Evolutionary conservation across 1,140 invertebrate genomes (phyloP).

Genomic region (Parasteatoda tepidariorum): DNA sequence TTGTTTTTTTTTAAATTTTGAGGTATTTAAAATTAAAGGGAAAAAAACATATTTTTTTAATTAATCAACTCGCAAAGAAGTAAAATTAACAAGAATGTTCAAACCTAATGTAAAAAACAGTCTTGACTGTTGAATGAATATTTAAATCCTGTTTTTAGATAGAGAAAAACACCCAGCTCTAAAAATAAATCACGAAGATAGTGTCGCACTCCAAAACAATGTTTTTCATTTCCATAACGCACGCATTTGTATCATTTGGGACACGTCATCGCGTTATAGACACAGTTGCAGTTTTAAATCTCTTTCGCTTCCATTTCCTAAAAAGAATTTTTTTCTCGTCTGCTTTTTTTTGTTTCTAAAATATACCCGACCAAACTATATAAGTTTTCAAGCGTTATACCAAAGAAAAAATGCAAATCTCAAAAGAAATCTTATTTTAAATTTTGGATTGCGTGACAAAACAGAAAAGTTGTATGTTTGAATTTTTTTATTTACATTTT

Average conservation of each 20-base stretch:
- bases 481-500: no score
- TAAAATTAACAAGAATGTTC: no score
- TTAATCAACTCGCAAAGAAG: no score
- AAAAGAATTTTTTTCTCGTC: neutral
- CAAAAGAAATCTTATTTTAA: neutral
- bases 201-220: constrained; percentile 3
- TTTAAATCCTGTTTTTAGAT: no score
- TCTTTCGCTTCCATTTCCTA: constrained; percentile 31
- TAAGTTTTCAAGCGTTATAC: neutral
- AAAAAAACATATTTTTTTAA: no score
- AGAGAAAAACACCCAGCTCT: neutral
- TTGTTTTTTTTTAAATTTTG: no score
- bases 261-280: constrained; percentile 45
- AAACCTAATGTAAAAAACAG: no score
- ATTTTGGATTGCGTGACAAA: neutral
- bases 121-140: no score
- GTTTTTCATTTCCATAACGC: constrained; percentile 37
- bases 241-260: constrained; percentile 48
- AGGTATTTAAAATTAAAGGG: no score
- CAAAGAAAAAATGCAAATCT: constrained; percentile 14
- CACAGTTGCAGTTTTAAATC: constrained; percentile 40
- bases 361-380: no score
- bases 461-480: neutral
- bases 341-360: neutral
- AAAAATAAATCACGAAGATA: neutral